Evolutionary conservation across 1,140 invertebrate species (phyloP), one percentile per base, ranked within the genome.

Genomic region (Phthorimaea operculella): DNA sequence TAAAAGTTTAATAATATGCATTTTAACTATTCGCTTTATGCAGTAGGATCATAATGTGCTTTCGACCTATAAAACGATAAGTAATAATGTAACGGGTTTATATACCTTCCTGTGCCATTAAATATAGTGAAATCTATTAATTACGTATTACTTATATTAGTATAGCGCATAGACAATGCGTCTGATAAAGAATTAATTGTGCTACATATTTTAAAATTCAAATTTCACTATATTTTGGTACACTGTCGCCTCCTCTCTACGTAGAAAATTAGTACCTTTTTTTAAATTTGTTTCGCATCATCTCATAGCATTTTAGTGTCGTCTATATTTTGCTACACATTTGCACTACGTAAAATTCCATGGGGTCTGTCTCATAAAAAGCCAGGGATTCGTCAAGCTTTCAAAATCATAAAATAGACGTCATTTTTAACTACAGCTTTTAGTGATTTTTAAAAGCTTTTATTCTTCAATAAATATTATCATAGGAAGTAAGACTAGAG

Each of bases 291-390:
- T 11, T 66, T 66, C 56, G 67, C 68, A 61, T 69, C 62, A 72
- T 72, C 54, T 58, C 63, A 62, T 65, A 18, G 57, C 61, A 72
- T 64, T 54, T 52, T 60, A 62, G 55, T 55, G 55, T 65, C 59
- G 62, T 76, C 58, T 73, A 72, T 79, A 54, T 68, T 71, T 83
- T 83, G 79, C 79, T 59, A 70, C 69, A 77, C 72, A 76, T 67
- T 61, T 74, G 74, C 76, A 79, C 76, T 47, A 44, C 44, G 21
- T 28, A 28, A 28, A 28, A 47, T 57, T 53, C 55, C 55, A 57
- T 59, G 58, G 61, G 60, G 55, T 59, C 49, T 16, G 48, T 17
- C 57, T 51, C 60, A 52, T 54, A 52, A 44, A 52, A 64, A 60
- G 58, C 57, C 68, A 72, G 72, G 68, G 68, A 62, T 57, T 67